Evolutionary conservation across 2,113 vertebrate species (phyloP), one percentile per base, ranked within the genome.

Genomic region (Perca flavescens): DNA sequence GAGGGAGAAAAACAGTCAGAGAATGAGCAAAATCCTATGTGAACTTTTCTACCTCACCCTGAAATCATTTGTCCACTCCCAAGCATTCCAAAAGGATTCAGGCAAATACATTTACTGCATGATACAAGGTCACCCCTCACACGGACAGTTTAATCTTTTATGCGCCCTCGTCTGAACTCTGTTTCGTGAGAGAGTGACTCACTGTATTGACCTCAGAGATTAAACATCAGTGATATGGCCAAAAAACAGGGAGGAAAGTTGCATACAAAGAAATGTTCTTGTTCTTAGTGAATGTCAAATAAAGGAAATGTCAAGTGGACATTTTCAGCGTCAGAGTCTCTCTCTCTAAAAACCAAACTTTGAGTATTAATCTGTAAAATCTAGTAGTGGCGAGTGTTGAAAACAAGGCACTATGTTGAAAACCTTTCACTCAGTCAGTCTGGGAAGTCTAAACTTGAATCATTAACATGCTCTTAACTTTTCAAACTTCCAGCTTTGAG

Each of bases 171-270:
- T 78, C 78, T 93, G 88, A 91, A 92, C 89, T 73, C 78, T 70
- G 36, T 83, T 92, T 80, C 31, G 28, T 90, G 77, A 89, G 85
- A 91, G 86, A 79, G 81, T 79, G 88, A 91, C 80, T 91, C 90
- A 89, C 77, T 86, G 82, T 46, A 28, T 74, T 77, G 88, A 87
- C 85, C 87, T 88, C 62, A 52, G 80, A 90, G 86, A 90, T 91
- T 80, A 86, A 91, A 84, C 83, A 76, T 56, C 60, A 28, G 65
- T 22, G 53, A 7, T 46, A 69, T 43, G 46, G 86, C 83, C 86
- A 85, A 79, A 88, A 88, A 83, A 82, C 50, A 57, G n/a, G 36
- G 68, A 67, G 70, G 47, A 31, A 82, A 78, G 66, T 74, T 62
- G 62, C 7, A 14, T 1, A 70, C 40, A 81, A 60, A 86, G 52